Percentiles rank a stretch among this genome's conserved stretches.
phyloP scores from a whole-genome alignment of 2,113 vertebrate species.

The Dasypus novemcinctus region DNA sequence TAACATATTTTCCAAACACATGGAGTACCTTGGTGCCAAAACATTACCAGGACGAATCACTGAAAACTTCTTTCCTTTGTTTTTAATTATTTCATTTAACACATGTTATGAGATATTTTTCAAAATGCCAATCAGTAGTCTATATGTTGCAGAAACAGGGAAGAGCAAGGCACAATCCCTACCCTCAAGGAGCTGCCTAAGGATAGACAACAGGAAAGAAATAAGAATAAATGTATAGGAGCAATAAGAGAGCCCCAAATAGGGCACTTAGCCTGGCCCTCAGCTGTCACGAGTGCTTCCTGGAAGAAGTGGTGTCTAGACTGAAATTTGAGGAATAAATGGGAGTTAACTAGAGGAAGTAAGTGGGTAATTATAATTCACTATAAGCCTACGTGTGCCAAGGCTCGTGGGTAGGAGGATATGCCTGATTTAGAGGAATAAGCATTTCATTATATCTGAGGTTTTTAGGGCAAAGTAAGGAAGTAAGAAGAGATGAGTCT shows the following conservation, averaged over 20 bases:
- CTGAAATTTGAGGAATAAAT: not conserved
- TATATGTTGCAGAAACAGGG: not conserved
- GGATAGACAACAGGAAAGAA: not conserved
- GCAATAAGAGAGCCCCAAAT: not conserved
- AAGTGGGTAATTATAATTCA: no score
- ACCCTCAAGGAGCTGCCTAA: not conserved
- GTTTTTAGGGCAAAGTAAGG: no score
- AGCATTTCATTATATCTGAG: no score
- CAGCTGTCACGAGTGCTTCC: not conserved
- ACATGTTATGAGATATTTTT: not conserved
- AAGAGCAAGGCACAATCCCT: not conserved
- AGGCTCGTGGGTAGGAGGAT: no score
- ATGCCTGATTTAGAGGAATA: no score
- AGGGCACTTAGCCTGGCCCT: not conserved
- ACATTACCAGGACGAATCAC: not conserved
- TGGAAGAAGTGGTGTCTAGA: not conserved
- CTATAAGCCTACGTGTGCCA: no score
- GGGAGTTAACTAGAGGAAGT: no score
- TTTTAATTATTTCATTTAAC: not conserved
- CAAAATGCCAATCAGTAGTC: not conserved
- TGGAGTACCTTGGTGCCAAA: not conserved
- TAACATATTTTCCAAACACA: conserved; percentile 36
- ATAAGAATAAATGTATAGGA: no score
- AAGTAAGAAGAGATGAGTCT: no score
- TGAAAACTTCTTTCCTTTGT: not conserved